Evolutionary conservation across 1,140 invertebrate genomes (phyloP).

Genomic region (Cataglyphis hispanica): DNA sequence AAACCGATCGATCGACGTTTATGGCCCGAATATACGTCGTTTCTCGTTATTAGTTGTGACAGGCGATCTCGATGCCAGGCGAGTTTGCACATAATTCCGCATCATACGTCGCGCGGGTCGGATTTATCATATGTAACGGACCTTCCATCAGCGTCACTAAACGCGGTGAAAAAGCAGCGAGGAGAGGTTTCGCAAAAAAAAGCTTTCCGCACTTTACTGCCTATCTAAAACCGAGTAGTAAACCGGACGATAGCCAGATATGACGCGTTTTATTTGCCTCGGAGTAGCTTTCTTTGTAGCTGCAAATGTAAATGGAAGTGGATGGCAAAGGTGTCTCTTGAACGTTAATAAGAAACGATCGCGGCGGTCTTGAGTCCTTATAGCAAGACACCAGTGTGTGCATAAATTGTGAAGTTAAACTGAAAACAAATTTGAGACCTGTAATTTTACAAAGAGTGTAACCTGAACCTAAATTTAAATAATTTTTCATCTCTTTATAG

Average conservation of each 20-base stretch:
- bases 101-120: slow-evolving; percentile 36
- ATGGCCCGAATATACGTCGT: slow-evolving; percentile 56
- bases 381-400: not conserved
- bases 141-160: slow-evolving; percentile 8
- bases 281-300: slow-evolving; percentile 70
- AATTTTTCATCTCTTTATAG: not conserved
- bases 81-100: slow-evolving; percentile 59
- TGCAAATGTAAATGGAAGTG: slow-evolving; percentile 65
- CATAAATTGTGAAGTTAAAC: not conserved
- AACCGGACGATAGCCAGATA: slow-evolving; percentile 53
- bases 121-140: slow-evolving; percentile 58
- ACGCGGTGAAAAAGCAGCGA: slow-evolving; percentile 10
- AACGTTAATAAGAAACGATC: slow-evolving; percentile 56
- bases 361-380: not conserved
- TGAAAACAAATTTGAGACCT: not conserved
- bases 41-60: slow-evolving; percentile 64
- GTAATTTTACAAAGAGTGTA: not conserved
- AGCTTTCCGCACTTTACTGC: slow-evolving; percentile 55
- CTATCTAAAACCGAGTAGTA: slow-evolving; percentile 62
- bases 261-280: slow-evolving; percentile 65
- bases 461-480: not conserved
- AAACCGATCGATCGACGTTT: slow-evolving; percentile 59
- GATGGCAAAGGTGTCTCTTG: slow-evolving; percentile 25
- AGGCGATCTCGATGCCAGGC: slow-evolving; percentile 51
- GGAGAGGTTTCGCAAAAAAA: slow-evolving; percentile 36